Base-by-base conservation (phyloP, 2,797 vertebrate genomes). In the Argyrosomus regius region DNA sequence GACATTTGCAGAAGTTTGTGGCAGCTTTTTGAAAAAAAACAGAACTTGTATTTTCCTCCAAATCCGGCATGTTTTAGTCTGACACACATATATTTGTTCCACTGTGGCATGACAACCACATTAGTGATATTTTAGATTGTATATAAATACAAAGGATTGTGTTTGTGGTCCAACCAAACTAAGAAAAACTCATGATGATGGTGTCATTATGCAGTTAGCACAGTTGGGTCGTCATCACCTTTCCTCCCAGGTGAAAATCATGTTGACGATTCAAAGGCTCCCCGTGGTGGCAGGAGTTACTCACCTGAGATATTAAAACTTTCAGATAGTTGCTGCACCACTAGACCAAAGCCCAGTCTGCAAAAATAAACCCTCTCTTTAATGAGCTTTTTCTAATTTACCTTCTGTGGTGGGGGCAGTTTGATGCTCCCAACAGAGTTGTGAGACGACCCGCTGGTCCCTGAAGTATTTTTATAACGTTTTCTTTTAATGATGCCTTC, bases 231-330 rank as follows among this genome's bases (percentile, higher is more conserved):
- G 4, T 35, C 48, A 24, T 48, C 50, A 3, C 49, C 67, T 43
- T 22, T 31, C 52, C 58, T 28, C 59, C 43, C 45, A 14, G 14
- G 31, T 22, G 35, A 52, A 50, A 60, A 48, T 39, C 39, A 48
- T 26, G 35, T 6, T 56, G 58, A 41, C 5, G 18, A 46, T 50
- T 22, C 18, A 31, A 22, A 78, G 59, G 43, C 43, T 70, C 66
- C 50, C 59, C 11, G 66, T 4, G 20, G 66, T 6, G 58, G 16
- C 53, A 31, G 31, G 31, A 57, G 50, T 49, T 39, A n/a, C 28
- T n/a, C 67, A 78, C 75, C 76, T 78, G 67, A 64, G 75, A 43
- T 70, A 57, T 71, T 71, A 58, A 71, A 63, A 70, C 59, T 39
- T 60, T 64, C 59, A 31, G 31, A 28, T n/a, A 57, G 45, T 62